Percentiles rank a stretch among this genome's conserved stretches.
Conservation (phyloP, 2,888 invertebrate species). For the Petrolisthes manimaculis region DNA sequence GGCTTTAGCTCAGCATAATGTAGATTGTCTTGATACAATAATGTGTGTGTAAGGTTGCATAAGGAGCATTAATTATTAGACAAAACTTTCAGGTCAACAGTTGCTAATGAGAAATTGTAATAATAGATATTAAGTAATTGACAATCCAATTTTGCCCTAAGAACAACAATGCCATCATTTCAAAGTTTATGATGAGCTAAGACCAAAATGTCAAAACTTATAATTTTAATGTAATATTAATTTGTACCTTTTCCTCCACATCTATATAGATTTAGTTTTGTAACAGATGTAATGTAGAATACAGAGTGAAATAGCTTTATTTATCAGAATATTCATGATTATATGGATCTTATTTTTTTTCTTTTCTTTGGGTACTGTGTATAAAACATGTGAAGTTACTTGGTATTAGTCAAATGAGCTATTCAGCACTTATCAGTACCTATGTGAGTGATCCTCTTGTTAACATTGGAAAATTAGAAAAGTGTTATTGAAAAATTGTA, state of each 20-base stretch:
- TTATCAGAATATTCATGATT: conserved; percentile 34
- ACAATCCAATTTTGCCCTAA: background rate
- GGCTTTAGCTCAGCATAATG: conserved; percentile 25
- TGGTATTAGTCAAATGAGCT: too few species aligned
- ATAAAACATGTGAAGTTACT: background rate
- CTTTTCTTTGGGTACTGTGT: conserved; percentile 4
- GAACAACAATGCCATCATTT: background rate
- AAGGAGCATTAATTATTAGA: background rate
- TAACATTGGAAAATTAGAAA: too few species aligned
- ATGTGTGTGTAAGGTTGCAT: background rate
- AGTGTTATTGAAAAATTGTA: too few species aligned
- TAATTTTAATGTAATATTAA: conserved; percentile 6
- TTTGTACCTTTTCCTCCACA: conserved; percentile 30
- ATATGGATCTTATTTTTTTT: conserved; percentile 14
- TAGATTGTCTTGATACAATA: conserved; percentile 12
- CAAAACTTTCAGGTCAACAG: too few species aligned
- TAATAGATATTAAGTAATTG: background rate
- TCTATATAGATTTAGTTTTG: conserved; percentile 41
- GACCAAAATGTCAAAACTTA: conserved; percentile 11
- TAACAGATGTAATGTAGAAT: conserved; percentile 25
- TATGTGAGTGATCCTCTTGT: too few species aligned
- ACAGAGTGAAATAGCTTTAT: conserved; percentile 17
- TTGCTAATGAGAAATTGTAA: too few species aligned
- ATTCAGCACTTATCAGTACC: too few species aligned
- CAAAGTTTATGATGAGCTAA: conserved; percentile 17